Percentiles rank a stretch among this genome's conserved stretches.
These are phyloP conservation scores for Candoia aspera DNA, from an alignment of 2,113 vertebrate species.

Conservation along the genomic window DNA sequence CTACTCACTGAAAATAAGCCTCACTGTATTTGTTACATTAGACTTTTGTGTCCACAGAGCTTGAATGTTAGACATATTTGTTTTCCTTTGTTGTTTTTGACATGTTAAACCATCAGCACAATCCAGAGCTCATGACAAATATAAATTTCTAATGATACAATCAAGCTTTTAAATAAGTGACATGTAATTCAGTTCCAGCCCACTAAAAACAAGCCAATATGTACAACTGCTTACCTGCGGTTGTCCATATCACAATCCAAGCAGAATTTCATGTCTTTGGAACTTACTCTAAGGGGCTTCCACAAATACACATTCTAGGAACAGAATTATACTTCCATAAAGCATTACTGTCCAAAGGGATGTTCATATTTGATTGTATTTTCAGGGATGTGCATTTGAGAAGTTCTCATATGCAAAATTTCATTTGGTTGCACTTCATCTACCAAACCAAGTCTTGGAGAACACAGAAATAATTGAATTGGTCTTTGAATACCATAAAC, in stretches of 20 bases:
- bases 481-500: background rate
- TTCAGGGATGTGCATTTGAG: background rate
- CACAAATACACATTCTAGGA: background rate
- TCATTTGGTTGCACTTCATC: background rate
- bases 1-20: background rate
- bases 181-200: background rate
- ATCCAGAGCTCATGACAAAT: background rate
- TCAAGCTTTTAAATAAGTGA: background rate
- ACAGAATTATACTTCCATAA: background rate
- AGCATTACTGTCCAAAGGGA: background rate
- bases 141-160: background rate
- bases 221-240: background rate
- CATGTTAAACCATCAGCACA: background rate
- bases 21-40: background rate
- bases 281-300: background rate
- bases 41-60: background rate
- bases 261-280: background rate
- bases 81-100: background rate
- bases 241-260: background rate
- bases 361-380: background rate
- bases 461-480: background rate
- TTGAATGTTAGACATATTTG: background rate
- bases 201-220: background rate
- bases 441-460: background rate
- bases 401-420: constrained; percentile 9